phyloP scores from a whole-genome alignment of 2,797 vertebrate species.

The Myotis myotis region DNA sequence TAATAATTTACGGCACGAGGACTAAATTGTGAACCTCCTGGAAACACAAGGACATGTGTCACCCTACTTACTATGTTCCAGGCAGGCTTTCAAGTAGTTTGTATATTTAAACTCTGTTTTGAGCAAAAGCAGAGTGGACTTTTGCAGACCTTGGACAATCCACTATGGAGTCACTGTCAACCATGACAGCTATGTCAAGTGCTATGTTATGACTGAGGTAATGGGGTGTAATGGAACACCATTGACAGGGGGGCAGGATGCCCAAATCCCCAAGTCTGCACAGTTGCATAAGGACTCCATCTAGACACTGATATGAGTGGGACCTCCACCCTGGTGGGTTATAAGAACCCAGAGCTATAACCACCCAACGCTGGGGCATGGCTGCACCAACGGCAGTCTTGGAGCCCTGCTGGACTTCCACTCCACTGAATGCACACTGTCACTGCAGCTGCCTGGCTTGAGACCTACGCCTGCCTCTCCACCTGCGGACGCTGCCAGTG shows the following conservation, averaged over 20 bases:
- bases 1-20: not conserved
- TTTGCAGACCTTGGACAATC: not conserved
- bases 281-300: not conserved
- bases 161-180: not conserved
- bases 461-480: not conserved
- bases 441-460: not conserved
- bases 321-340: not conserved
- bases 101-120: not conserved
- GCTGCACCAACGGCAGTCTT: not conserved
- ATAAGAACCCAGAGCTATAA: not conserved
- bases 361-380: not conserved
- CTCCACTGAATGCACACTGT: not conserved
- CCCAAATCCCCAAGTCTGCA: not conserved
- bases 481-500: not conserved
- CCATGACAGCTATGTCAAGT: not conserved
- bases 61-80: not conserved
- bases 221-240: not conserved
- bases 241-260: too few relatives aligned
- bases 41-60: not conserved
- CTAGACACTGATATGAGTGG: not conserved
- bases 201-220: not conserved
- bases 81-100: not conserved
- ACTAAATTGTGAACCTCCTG: not conserved
- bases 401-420: not conserved
- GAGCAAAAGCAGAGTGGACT: not conserved